Evolutionary conservation across 2,888 invertebrate genomes (phyloP), one percentile per base, ranked within the genome.

Genomic region (Sylvicola cinctus): DNA sequence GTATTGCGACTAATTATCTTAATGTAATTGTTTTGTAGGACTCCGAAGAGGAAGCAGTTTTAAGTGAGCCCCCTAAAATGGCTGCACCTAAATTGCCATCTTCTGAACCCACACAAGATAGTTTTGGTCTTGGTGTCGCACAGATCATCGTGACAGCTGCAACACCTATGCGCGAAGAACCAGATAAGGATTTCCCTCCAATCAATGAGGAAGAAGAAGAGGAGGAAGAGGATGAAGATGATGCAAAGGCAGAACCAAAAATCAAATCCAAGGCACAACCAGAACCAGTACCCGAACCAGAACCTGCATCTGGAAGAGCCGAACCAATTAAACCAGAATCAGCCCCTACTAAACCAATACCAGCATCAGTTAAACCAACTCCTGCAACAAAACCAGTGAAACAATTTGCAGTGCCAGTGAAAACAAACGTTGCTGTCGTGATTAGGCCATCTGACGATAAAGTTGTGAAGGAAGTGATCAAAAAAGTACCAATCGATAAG

Each of bases 81-180:
- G 20, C 20, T 6, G 5, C n/a, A 7, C n/a, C n/a, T 7, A 13
- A 28, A 13, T 13, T 13, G 14, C 28, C 28, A 13, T 13, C n/a
- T 5, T 5, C 28, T 7, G 28, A 28, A n/a, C n/a, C 12, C 4
- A 28, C 7, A 8, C 20, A 20, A 20, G 63, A 68, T 44, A 70
- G 72, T 43, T 63, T 68, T 45, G 78, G 78, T 45, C 65, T 85
- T 41, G 81, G 79, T 40, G 83, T 83, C 45, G 84, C 83, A 34
- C 80, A 84, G 57, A 88, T 90, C 46, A 84, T 87, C 38, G 87
- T 90, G 55, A 90, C 88, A 31, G 87, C 87, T 35, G 88, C 90
- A 42, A 90, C 90, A 29, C 90, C 90, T 30, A 84, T 84, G 79
- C 63, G 74, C 47, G 88, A 90, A 59, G 83, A 84, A 50, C 68